These are phyloP conservation scores for Drosophila flavopinicola DNA, from an alignment of 2,888 invertebrate species.

Conservation along the genomic window DNA sequence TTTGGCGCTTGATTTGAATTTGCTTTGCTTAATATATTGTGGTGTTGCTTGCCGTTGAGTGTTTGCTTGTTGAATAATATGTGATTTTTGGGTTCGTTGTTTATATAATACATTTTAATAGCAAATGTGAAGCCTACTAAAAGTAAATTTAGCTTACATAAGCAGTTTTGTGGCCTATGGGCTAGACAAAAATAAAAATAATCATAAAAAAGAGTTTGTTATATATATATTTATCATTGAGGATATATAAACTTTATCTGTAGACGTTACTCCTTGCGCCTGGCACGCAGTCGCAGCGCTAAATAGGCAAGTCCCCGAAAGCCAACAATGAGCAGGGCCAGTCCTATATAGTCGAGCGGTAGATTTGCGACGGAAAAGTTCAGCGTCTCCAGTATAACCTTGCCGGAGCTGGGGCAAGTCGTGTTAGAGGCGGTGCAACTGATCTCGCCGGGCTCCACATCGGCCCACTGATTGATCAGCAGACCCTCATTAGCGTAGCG, in stretches of 20 bases:
- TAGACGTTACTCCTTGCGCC: slow-evolving; percentile 85
- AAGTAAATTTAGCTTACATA: slow-evolving; percentile 19
- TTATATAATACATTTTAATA: slow-evolving; percentile 37
- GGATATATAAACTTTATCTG: slow-evolving; percentile 7
- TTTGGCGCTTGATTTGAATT: slow-evolving; percentile 17
- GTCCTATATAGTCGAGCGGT: slow-evolving; percentile 88
- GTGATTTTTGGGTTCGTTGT: background rate
- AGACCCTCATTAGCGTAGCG: slow-evolving; percentile 95
- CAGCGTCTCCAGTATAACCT: slow-evolving; percentile 90
- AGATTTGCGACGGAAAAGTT: slow-evolving; percentile 91
- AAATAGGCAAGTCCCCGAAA: slow-evolving; percentile 92
- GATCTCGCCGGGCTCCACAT: slow-evolving; percentile 89
- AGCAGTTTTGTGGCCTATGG: slow-evolving; percentile 26
- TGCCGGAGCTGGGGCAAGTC: slow-evolving; percentile 91
- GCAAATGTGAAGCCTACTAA: slow-evolving; percentile 29
- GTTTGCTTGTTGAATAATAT: background rate
- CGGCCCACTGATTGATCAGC: slow-evolving; percentile 94
- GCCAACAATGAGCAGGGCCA: slow-evolving; percentile 89
- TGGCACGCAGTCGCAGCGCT: slow-evolving; percentile 89
- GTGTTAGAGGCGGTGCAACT: slow-evolving; percentile 90
- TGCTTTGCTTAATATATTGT: too few species aligned
- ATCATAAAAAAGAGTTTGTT: slow-evolving; percentile 27
- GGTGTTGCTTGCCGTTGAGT: too few species aligned
- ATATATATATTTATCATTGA: slow-evolving; percentile 9
- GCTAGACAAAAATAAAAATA: slow-evolving; percentile 38